phyloP scores from a whole-genome alignment of 2,888 invertebrate genomes.

The Latrodectus elegans region DNA sequence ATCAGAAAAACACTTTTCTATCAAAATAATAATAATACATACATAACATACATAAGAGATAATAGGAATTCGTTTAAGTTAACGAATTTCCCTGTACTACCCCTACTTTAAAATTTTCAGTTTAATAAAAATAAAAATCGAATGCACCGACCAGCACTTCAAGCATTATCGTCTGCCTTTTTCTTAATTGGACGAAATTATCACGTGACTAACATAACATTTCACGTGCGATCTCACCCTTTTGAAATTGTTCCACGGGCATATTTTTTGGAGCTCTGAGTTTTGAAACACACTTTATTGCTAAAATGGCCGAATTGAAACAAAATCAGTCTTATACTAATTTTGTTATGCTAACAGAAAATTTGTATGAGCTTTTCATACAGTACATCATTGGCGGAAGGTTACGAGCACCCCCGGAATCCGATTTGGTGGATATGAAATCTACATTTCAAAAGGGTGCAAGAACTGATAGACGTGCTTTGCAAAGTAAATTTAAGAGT shows the following conservation, averaged over 20 bases:
- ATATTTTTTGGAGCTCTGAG: too few species aligned
- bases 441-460: conserved; percentile 60
- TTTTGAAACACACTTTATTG: background rate
- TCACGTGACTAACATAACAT: background rate
- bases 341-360: conserved; percentile 50
- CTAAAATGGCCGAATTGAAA: background rate
- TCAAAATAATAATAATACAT: too few species aligned
- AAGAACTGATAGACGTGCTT: conserved; percentile 53
- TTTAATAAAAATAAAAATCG: background rate
- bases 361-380: conserved; percentile 43
- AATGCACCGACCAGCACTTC: background rate
- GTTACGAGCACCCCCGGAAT: conserved; percentile 47
- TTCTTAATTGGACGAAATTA: background rate
- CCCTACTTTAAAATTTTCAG: background rate
- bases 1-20: too few species aligned
- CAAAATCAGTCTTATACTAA: conserved; percentile 1
- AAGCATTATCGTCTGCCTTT: conserved; percentile 14
- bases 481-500: conserved; percentile 67
- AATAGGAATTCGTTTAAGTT: too few species aligned
- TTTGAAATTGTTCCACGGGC: background rate
- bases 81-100: background rate
- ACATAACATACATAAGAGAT: too few species aligned
- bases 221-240: conserved; percentile 12
- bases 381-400: conserved; percentile 45
- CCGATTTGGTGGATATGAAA: conserved; percentile 40